phyloP scores from a whole-genome alignment of 2,888 invertebrate species.

The Prenolepis imparis region DNA sequence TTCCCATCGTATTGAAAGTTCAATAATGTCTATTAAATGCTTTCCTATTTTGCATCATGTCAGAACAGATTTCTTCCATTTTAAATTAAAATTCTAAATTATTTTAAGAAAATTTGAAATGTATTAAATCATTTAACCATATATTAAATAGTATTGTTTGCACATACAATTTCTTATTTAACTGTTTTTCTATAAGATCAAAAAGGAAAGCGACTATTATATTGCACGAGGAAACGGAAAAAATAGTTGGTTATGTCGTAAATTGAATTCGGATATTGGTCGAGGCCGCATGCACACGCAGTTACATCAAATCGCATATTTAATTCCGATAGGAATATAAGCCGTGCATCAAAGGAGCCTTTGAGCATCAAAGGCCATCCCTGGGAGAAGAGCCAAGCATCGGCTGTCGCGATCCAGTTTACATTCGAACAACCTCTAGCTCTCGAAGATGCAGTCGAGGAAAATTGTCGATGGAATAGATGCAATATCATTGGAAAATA shows the following conservation, averaged over 20 bases:
- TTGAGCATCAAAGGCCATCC: conserved; percentile 52
- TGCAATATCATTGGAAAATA: conserved; percentile 48
- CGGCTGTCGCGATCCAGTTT: conserved; percentile 55
- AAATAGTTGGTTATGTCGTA: conserved; percentile 20
- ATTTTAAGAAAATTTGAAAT: conserved; percentile 14
- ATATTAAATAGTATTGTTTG: neutral
- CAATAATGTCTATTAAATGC: neutral
- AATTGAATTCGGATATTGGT: conserved; percentile 57
- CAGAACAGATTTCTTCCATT: conserved; percentile 5
- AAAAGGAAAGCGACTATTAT: neutral
- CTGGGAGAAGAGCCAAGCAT: conserved; percentile 52
- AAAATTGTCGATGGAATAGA: conserved; percentile 43
- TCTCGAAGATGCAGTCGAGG: conserved; percentile 38
- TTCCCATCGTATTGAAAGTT: neutral
- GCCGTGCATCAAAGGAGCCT: conserved; percentile 45
- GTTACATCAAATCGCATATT: conserved; percentile 58
- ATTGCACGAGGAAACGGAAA: conserved; percentile 21
- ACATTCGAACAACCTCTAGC: conserved; percentile 48
- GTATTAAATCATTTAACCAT: conserved; percentile 5
- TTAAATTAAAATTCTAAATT: conserved; percentile 10
- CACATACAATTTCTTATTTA: conserved; percentile 15
- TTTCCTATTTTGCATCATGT: neutral
- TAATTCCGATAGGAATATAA: conserved; percentile 58
- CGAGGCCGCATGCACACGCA: conserved; percentile 48
- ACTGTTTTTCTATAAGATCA: conserved; percentile 9